These are phyloP conservation scores for Polietes domitor DNA, from an alignment of 2,888 invertebrate species.

Conservation along the genomic window DNA sequence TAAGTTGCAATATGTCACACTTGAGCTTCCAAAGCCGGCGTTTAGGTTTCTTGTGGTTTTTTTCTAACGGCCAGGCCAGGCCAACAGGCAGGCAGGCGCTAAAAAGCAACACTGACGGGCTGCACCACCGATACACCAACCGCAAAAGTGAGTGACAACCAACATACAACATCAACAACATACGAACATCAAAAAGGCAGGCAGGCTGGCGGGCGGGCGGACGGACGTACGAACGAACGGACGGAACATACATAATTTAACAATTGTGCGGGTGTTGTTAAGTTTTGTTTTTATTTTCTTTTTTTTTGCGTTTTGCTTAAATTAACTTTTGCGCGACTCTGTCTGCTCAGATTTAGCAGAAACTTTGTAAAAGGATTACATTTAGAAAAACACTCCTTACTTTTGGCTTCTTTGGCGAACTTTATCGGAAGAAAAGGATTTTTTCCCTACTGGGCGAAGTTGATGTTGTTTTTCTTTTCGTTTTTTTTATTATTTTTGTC, in stretches of 20 bases:
- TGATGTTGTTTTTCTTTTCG: conserved; percentile 38
- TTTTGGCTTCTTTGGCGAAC: conserved; percentile 18
- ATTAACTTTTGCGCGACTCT: not conserved
- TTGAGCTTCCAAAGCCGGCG: conserved; percentile 42
- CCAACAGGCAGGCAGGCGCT: conserved; percentile 10
- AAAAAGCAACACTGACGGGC: not conserved
- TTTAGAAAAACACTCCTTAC: conserved; percentile 59
- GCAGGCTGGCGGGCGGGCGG: too few relatives aligned
- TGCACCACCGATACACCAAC: not conserved
- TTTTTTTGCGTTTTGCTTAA: conserved; percentile 6
- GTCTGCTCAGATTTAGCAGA: not conserved
- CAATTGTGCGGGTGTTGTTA: conserved; percentile 56
- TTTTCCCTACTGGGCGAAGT: not conserved
- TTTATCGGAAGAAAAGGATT: conserved; percentile 19
- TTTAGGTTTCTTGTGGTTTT: conserved; percentile 52
- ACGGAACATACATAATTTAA: conserved; percentile 29
- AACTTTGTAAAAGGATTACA: conserved; percentile 50
- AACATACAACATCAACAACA: not conserved
- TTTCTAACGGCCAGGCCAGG: conserved; percentile 5
- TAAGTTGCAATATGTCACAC: conserved; percentile 36
- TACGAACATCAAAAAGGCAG: not conserved
- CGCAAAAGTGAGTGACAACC: conserved; percentile 26
- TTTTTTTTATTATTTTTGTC: too few relatives aligned
- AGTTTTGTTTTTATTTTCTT: conserved; percentile 36
- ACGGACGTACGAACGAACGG: not conserved